Evolutionary conservation across 2,113 vertebrate species (phyloP).

Genomic region (Microcebus lehilahytsara): DNA sequence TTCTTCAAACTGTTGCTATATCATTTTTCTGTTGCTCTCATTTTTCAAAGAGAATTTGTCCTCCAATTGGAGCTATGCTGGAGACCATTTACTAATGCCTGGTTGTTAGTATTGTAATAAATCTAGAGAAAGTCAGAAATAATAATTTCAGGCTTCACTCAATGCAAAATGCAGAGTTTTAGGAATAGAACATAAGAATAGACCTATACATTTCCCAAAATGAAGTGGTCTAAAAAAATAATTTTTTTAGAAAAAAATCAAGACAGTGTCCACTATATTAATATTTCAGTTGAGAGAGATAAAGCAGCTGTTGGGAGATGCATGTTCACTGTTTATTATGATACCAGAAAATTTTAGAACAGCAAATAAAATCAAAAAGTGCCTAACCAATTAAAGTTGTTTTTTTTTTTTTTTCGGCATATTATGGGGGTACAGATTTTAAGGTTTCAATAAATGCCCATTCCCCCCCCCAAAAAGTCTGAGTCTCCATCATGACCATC

Average conservation of each 20-base stretch:
- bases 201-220: conserved; percentile 91
- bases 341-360: conserved; percentile 88
- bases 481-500: no score
- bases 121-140: conserved; percentile 92
- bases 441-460: no score
- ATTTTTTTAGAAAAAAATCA: conserved; percentile 94
- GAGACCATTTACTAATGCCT: conserved; percentile 90
- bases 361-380: conserved; percentile 85
- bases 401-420: no score
- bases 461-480: no score
- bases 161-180: conserved; percentile 93
- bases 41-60: conserved; percentile 94
- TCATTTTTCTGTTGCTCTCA: conserved; percentile 90
- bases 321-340: conserved; percentile 89
- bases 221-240: conserved; percentile 90
- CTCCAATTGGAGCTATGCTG: conserved; percentile 91
- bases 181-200: conserved; percentile 92
- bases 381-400: no score
- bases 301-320: conserved; percentile 90
- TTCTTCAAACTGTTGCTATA: conserved; percentile 93
- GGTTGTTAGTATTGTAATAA: conserved; percentile 89
- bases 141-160: conserved; percentile 92
- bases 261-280: conserved; percentile 85
- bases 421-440: no score
- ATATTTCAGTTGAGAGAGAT: conserved; percentile 90